Percentiles rank a stretch among this genome's conserved stretches.
Evolutionary conservation across 2,888 invertebrate species (phyloP).

Genomic region (Leucoptera coffeella): DNA sequence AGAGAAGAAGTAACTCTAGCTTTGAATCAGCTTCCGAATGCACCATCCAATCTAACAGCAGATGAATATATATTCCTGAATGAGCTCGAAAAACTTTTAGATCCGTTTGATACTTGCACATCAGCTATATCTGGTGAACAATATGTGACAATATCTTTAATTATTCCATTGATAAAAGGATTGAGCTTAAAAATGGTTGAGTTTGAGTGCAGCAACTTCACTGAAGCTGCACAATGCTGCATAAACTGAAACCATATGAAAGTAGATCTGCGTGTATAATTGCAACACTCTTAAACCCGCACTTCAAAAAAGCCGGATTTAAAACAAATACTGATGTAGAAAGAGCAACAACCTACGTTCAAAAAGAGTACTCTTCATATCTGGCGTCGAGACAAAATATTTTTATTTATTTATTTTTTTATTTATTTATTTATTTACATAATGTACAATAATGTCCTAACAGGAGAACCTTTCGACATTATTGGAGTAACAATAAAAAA

Average conservation of each 20-base stretch:
- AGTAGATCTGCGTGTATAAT: constrained; percentile 6
- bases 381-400: neutral
- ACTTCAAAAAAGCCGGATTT: constrained; percentile 7
- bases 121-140: constrained; percentile 6
- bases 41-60: constrained; percentile 4
- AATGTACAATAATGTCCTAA: no score
- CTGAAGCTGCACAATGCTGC: constrained; percentile 1
- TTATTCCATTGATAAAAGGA: constrained; percentile 4
- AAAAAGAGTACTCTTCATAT: neutral
- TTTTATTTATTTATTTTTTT: no score
- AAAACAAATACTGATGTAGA: constrained; percentile 6
- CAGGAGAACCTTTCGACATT: no score
- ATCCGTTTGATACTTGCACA: constrained; percentile 5
- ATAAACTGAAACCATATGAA: constrained; percentile 6
- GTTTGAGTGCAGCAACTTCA: constrained; percentile 1
- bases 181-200: constrained; percentile 2
- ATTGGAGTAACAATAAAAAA: no score
- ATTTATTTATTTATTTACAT: no score
- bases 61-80: constrained; percentile 4
- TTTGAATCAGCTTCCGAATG: constrained; percentile 4
- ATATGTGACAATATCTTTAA: neutral
- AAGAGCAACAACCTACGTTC: constrained; percentile 3
- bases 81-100: constrained; percentile 6
- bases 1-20: constrained; percentile 5
- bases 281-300: constrained; percentile 7